Evolutionary conservation across 2,888 invertebrate species (phyloP), one percentile per base, ranked within the genome.

Genomic region (Drosophila pegasa): DNA sequence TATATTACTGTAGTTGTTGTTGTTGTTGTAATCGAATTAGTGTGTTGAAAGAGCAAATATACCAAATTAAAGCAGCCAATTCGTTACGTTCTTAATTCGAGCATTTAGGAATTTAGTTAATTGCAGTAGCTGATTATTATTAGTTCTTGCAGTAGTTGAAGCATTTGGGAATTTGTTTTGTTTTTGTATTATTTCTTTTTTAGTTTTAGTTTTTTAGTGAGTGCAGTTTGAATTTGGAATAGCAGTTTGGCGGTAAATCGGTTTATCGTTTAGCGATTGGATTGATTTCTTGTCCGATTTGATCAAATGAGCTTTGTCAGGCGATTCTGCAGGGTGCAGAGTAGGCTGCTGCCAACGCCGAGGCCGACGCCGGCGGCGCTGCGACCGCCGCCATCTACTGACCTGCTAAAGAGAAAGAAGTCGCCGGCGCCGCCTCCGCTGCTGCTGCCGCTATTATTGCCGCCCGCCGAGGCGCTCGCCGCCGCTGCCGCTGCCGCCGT

Each of bases 361-460:
- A 45, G 38, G 48, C 40, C 31, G 50, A 58, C 14, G 37, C 67
- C 29, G 45, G 40, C 16, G 43, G 58, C 22, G 67, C 62, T 20
- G 60, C 48, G n/a, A 57, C 61, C 33, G 66, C 61, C 48, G 61
- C 67, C 72, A 25, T 75, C 90, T 91, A 89, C 89, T 89, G 88
- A 92, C 92, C 92, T 91, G 87, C 91, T 90, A 79, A 92, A 92
- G 65, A 90, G 87, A 80, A 92, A 92, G 82, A 92, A 92, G 71
- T 92, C 92, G 64, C 90, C 78, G 52, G 87, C 74, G 68, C 70
- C 47, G 58, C 63, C 60, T 62, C 67, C 43, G 38, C 61, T 52
- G 51, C 37, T 38, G 54, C 41, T n/a, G 45, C 45, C 18, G 27
- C 27, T 45, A 45, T 50, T 61, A 50, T 47, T 51, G 54, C 58